Evolutionary conservation across 1,140 invertebrate species (phyloP).

Genomic region (Musca vetustissima): DNA sequence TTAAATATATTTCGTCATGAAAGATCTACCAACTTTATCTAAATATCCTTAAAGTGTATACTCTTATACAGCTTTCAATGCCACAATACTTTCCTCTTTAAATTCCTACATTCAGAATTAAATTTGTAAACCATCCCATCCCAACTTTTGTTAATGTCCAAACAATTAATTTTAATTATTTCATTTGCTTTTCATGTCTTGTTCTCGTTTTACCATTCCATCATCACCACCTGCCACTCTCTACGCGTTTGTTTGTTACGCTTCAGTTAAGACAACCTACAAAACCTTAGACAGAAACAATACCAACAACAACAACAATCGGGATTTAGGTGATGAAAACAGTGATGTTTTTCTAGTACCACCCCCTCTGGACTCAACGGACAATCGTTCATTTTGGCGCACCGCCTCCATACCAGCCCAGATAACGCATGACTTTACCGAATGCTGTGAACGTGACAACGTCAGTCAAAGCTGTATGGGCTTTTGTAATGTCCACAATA

Average conservation of each 20-base stretch:
- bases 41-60: too few species aligned
- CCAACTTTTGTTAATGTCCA: background rate
- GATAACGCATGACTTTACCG: slow-evolving; percentile 71
- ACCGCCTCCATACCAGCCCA: slow-evolving; percentile 39
- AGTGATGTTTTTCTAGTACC: slow-evolving; percentile 58
- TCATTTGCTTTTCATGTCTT: background rate
- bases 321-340: slow-evolving; percentile 50
- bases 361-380: slow-evolving; percentile 50
- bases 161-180: background rate
- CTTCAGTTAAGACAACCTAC: slow-evolving; percentile 40
- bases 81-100: too few species aligned
- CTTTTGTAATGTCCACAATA: slow-evolving; percentile 81
- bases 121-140: background rate
- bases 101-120: too few species aligned
- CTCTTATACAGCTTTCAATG: too few species aligned
- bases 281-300: slow-evolving; percentile 2
- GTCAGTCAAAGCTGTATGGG: slow-evolving; percentile 71
- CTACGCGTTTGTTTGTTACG: background rate
- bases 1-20: too few species aligned
- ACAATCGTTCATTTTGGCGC: slow-evolving; percentile 52
- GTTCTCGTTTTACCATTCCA: slow-evolving; percentile 1
- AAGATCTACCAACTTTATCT: too few species aligned
- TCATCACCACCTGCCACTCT: too few species aligned
- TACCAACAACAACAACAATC: slow-evolving; percentile 24
- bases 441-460: slow-evolving; percentile 70